Percentiles rank a stretch among this genome's conserved stretches.
Conservation (phyloP, 2,888 invertebrate genomes). For the Prenolepis imparis region DNA sequence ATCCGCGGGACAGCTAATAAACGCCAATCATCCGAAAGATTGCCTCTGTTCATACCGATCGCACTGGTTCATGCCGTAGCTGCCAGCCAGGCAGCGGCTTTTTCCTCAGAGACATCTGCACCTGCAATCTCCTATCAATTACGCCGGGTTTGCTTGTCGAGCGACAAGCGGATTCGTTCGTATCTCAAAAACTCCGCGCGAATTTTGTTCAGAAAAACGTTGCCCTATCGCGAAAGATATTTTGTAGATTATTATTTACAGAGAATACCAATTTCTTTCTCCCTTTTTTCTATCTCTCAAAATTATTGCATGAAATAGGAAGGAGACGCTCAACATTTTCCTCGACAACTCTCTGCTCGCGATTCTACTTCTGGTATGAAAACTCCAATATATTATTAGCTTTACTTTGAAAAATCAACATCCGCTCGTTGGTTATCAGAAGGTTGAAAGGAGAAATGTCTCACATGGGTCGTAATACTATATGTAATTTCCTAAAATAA, state of each 20-base stretch:
- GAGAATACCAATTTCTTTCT: neutral
- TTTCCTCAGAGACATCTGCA: slow-evolving; percentile 33
- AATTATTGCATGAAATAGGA: neutral
- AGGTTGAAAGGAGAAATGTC: slow-evolving; percentile 1
- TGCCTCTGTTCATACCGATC: slow-evolving; percentile 48
- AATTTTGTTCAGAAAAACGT: neutral
- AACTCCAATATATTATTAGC: neutral
- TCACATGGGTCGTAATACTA: neutral
- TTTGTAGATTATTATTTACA: neutral
- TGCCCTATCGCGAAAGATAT: neutral
- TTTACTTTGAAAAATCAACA: slow-evolving; percentile 36
- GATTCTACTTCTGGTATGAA: neutral
- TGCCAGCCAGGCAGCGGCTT: neutral
- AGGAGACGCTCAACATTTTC: neutral
- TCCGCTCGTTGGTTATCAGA: neutral
- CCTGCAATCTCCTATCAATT: slow-evolving; percentile 37
- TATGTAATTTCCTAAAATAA: slow-evolving; percentile 46
- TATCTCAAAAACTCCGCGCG: neutral
- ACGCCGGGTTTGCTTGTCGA: slow-evolving; percentile 1
- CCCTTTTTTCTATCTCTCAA: neutral
- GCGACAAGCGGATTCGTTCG: slow-evolving; percentile 16
- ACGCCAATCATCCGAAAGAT: slow-evolving; percentile 65
- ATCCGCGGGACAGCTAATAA: slow-evolving; percentile 58
- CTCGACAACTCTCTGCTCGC: neutral
- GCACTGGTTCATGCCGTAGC: slow-evolving; percentile 8